Conservation (phyloP, 1,140 invertebrate genomes). For the Hyphantria cunea region DNA sequence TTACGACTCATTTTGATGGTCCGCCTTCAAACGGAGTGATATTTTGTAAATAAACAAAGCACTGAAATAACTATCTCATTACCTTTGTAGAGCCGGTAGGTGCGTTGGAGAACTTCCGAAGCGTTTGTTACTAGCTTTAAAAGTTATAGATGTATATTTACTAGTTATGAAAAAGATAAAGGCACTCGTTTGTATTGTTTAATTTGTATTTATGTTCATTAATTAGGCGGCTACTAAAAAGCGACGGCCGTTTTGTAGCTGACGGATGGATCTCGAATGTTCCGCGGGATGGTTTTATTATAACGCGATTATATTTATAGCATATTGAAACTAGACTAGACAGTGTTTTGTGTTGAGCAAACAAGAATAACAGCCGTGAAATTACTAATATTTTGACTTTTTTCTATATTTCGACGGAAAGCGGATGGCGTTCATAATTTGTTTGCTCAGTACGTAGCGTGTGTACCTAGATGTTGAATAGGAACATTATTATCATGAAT, state of each 20-base stretch:
- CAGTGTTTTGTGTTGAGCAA: not conserved
- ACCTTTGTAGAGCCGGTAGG: slow-evolving; percentile 77
- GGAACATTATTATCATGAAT: slow-evolving; percentile 50
- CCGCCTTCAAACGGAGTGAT: slow-evolving; percentile 81
- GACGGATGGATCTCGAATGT: not conserved
- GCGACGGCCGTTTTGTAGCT: not conserved
- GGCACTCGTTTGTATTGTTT: slow-evolving; percentile 12
- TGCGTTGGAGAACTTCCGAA: slow-evolving; percentile 58
- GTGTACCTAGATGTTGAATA: slow-evolving; percentile 40
- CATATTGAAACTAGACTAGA: not conserved
- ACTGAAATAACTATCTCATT: slow-evolving; percentile 78
- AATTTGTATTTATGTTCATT: slow-evolving; percentile 22
- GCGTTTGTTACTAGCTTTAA: slow-evolving; percentile 46
- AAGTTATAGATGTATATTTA: slow-evolving; percentile 42
- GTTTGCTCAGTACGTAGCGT: slow-evolving; percentile 23
- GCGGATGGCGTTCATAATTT: slow-evolving; percentile 23
- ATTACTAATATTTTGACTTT: slow-evolving; percentile 1
- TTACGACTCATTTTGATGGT: slow-evolving; percentile 81
- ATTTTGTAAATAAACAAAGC: slow-evolving; percentile 81
- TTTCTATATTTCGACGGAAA: slow-evolving; percentile 6
- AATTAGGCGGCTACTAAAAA: slow-evolving; percentile 6
- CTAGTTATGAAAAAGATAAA: slow-evolving; percentile 34
- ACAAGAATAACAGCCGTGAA: not conserved
- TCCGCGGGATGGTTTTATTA: slow-evolving; percentile 1
- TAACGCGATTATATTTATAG: slow-evolving; percentile 3